phyloP scores from a whole-genome alignment of 2,888 invertebrate genomes.

The Octodonta nipae region DNA sequence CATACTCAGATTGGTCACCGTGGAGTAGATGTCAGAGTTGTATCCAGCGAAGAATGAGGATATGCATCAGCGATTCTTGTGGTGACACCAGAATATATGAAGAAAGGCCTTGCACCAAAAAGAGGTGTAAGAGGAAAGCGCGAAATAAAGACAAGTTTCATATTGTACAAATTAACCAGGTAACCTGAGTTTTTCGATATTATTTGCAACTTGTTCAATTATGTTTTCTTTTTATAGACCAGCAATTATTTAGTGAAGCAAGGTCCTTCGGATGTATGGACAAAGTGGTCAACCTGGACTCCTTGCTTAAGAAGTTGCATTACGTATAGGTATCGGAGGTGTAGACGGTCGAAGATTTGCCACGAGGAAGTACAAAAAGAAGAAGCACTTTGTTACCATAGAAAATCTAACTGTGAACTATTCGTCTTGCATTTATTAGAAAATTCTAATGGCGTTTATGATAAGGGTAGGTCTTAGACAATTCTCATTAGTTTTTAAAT shows the following conservation, averaged over 20 bases:
- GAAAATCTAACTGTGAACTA: conserved; percentile 67
- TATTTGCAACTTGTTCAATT: neutral
- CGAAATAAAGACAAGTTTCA: conserved; percentile 29
- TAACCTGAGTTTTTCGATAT: too few relatives aligned
- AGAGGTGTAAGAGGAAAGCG: conserved; percentile 33
- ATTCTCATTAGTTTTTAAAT: too few relatives aligned
- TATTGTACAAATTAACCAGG: conserved; percentile 25
- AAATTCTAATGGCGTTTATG: too few relatives aligned
- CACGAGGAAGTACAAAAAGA: conserved; percentile 65
- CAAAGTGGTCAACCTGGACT: conserved; percentile 58
- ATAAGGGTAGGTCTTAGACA: too few relatives aligned
- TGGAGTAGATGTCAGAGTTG: conserved; percentile 28
- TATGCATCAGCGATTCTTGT: conserved; percentile 39
- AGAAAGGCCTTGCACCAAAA: conserved; percentile 32
- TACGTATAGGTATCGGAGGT: conserved; percentile 65
- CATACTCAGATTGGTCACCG: conserved; percentile 3
- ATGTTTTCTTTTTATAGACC: conserved; percentile 19
- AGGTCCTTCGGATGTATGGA: conserved; percentile 43
- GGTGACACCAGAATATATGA: conserved; percentile 28
- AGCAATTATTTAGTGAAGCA: conserved; percentile 25
- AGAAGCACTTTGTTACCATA: conserved; percentile 73
- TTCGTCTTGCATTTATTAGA: conserved; percentile 41
- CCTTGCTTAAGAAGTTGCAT: conserved; percentile 66
- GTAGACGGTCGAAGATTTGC: conserved; percentile 60
- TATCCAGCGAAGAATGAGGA: conserved; percentile 62